Evolutionary conservation across 2,888 invertebrate species (phyloP).

Genomic region (Caenorhabditis wallacei): DNA sequence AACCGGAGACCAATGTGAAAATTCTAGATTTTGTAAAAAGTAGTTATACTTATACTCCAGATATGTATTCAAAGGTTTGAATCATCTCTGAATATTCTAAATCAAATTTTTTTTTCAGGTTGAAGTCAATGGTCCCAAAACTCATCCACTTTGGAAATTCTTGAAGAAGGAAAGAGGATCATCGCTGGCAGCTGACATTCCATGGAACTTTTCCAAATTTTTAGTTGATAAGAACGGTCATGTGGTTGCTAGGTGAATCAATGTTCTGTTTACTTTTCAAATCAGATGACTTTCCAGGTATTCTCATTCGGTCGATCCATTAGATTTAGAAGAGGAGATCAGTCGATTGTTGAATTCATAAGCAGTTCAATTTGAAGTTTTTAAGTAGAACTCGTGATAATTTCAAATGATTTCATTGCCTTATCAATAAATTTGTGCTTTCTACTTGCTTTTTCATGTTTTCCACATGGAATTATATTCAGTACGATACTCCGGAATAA

Average conservation of each 20-base stretch:
- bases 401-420: neutral
- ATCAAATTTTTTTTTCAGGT: conserved; percentile 22
- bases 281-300: conserved; percentile 64
- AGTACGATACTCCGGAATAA: conserved; percentile 41
- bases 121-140: conserved; percentile 86
- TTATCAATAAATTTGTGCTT: conserved; percentile 19
- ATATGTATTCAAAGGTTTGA: conserved; percentile 86
- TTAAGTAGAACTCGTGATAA: conserved; percentile 14
- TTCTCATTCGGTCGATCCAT: conserved; percentile 78
- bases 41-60: conserved; percentile 83
- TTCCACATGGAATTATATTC: neutral
- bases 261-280: neutral
- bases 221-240: conserved; percentile 86
- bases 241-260: conserved; percentile 71
- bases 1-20: conserved; percentile 88
- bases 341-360: conserved; percentile 64
- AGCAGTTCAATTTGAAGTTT: neutral
- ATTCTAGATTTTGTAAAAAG: conserved; percentile 86
- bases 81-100: neutral
- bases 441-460: neutral
- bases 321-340: conserved; percentile 76
- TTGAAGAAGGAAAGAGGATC: conserved; percentile 86
- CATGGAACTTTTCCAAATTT: conserved; percentile 95
- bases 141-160: conserved; percentile 86
- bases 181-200: conserved; percentile 86